Evolutionary conservation across 1,140 invertebrate species (phyloP).

Genomic region (Maconellicoccus hirsutus): DNA sequence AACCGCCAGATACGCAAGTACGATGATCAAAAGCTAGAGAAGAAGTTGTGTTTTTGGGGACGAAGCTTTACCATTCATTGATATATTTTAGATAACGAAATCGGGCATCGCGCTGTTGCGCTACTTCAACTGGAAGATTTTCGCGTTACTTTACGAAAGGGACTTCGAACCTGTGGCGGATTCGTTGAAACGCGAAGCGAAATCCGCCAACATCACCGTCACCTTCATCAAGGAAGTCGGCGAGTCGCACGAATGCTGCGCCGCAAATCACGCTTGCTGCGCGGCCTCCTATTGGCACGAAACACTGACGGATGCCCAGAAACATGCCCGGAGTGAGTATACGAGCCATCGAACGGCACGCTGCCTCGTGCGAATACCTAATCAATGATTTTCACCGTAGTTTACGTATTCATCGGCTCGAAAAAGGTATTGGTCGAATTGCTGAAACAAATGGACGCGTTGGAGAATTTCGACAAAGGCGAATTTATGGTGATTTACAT

Average conservation of each 20-base stretch:
- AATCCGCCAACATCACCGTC: constrained; percentile 62
- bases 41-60: too few relatives aligned
- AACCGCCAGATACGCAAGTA: constrained; percentile 84
- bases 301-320: constrained; percentile 76
- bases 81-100: constrained; percentile 62
- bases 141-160: constrained; percentile 81
- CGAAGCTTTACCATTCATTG: background rate
- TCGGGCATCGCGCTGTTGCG: constrained; percentile 78
- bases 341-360: too few relatives aligned
- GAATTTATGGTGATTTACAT: constrained; percentile 93
- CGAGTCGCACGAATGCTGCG: constrained; percentile 61
- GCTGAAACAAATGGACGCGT: constrained; percentile 78
- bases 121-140: constrained; percentile 88
- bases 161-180: constrained; percentile 63
- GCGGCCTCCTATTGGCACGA: constrained; percentile 65
- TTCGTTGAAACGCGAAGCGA: constrained; percentile 57
- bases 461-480: constrained; percentile 73
- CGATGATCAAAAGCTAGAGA: too few relatives aligned
- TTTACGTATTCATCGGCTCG: constrained; percentile 85
- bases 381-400: constrained; percentile 43
- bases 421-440: constrained; percentile 69
- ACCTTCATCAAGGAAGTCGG: constrained; percentile 56
- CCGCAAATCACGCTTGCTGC: constrained; percentile 56
- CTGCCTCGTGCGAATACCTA: too few relatives aligned
- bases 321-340: constrained; percentile 77